A percentile compares a stretch with the other conserved stretches of the same genome.
These are phyloP conservation scores for Leucophenga montana DNA, from an alignment of 2,888 invertebrate species.

Conservation along the genomic window DNA sequence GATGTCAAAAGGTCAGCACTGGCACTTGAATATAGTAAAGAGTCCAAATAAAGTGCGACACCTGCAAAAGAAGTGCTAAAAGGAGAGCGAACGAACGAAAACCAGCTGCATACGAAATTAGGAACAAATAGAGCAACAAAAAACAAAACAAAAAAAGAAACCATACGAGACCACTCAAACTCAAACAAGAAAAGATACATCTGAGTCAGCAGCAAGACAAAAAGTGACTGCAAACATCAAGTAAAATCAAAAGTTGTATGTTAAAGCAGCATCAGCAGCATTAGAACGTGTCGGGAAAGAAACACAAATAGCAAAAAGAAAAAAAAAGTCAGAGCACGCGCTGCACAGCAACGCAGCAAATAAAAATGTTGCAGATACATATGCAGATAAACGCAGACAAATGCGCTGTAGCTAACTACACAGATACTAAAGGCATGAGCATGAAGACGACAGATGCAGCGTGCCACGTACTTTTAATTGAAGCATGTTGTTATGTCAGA, in stretches of 20 bases:
- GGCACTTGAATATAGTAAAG: no score
- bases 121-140: slow-evolving; percentile 9
- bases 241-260: slow-evolving; percentile 16
- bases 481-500: slow-evolving; percentile 8
- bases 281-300: neutral
- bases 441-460: neutral
- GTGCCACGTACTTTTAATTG: slow-evolving; percentile 23
- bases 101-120: slow-evolving; percentile 17
- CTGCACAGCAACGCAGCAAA: neutral
- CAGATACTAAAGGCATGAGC: neutral
- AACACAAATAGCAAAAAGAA: neutral
- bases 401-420: neutral
- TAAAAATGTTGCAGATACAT: neutral
- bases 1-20: no score
- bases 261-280: slow-evolving; percentile 1
- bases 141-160: no score
- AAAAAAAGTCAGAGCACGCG: neutral
- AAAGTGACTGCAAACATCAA: neutral
- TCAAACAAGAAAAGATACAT: neutral
- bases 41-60: neutral
- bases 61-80: neutral
- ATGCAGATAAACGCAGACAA: neutral
- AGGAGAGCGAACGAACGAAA: neutral
- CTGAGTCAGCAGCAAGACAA: neutral
- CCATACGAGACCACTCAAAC: neutral